Percentiles rank a stretch among this genome's conserved stretches.
Conservation (phyloP, 1,140 invertebrate species). For the Drosophila eugracilis region DNA sequence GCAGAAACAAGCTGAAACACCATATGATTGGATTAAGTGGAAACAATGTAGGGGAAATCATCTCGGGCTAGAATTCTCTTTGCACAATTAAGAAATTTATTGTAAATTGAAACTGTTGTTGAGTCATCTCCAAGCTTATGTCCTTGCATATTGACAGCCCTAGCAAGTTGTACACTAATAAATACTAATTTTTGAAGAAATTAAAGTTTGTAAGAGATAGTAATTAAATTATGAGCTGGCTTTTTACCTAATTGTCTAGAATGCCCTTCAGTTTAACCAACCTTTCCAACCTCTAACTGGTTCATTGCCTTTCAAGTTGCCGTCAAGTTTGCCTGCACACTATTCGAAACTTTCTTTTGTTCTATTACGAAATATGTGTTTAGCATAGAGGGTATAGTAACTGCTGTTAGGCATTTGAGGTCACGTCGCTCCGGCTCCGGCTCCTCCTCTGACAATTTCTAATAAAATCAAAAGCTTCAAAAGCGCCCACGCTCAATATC, state of each 20-base stretch:
- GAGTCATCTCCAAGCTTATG: not conserved
- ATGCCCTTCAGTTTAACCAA: constrained; percentile 10
- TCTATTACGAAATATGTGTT: constrained; percentile 41
- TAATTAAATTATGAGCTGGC: not conserved
- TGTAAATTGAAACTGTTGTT: not conserved
- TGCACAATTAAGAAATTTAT: constrained; percentile 2
- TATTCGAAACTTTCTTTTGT: constrained; percentile 46
- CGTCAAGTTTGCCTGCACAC: constrained; percentile 20
- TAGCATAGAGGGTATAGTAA: constrained; percentile 22
- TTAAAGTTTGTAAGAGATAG: not conserved
- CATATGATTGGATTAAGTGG: constrained; percentile 17
- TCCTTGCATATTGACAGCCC: too few species aligned
- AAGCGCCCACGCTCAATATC: constrained; percentile 68
- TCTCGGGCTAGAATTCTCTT: not conserved
- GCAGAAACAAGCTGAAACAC: constrained; percentile 16
- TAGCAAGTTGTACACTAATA: too few species aligned
- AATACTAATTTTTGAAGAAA: not conserved
- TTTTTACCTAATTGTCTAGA: not conserved
- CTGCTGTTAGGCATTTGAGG: constrained; percentile 61
- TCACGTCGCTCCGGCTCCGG: constrained; percentile 50
- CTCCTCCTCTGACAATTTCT: constrained; percentile 74
- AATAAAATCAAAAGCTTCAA: constrained; percentile 79
- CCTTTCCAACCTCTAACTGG: constrained; percentile 20
- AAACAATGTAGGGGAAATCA: constrained; percentile 6
- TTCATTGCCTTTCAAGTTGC: constrained; percentile 44